Percentiles rank a stretch among this genome's conserved stretches.
Evolutionary conservation across 2,113 vertebrate genomes (phyloP).

Genomic region (Carassius gibelio): DNA sequence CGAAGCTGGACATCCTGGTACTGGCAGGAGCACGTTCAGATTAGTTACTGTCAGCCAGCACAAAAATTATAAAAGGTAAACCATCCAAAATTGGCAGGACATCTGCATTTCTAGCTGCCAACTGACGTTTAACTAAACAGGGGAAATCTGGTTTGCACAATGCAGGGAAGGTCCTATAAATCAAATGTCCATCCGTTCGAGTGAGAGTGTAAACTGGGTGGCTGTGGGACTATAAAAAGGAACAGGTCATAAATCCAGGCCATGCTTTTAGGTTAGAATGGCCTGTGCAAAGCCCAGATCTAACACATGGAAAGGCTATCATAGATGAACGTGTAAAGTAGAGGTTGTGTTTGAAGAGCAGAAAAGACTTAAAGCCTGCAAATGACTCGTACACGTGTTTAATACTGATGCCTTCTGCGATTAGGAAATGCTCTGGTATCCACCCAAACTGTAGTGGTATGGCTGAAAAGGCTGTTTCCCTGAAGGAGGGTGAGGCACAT

Average conservation of each 20-base stretch:
- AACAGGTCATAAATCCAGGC: neutral
- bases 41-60: neutral
- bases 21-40: neutral
- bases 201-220: neutral
- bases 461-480: neutral
- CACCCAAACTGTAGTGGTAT: neutral
- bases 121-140: neutral
- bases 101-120: neutral
- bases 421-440: neutral
- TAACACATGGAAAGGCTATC: neutral
- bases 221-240: slow-evolving; percentile 19
- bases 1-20: neutral
- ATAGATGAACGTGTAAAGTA: neutral
- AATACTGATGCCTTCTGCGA: neutral
- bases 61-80: neutral
- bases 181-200: neutral
- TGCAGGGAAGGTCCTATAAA: neutral
- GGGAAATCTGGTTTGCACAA: neutral
- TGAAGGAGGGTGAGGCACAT: neutral
- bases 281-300: slow-evolving; percentile 4
- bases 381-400: neutral
- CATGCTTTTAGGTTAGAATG: slow-evolving; percentile 2
- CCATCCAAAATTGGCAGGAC: neutral
- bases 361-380: neutral
- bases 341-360: neutral